These are phyloP conservation scores for Ormyrus thymus DNA, from an alignment of 2,888 invertebrate species.

Conservation along the genomic window DNA sequence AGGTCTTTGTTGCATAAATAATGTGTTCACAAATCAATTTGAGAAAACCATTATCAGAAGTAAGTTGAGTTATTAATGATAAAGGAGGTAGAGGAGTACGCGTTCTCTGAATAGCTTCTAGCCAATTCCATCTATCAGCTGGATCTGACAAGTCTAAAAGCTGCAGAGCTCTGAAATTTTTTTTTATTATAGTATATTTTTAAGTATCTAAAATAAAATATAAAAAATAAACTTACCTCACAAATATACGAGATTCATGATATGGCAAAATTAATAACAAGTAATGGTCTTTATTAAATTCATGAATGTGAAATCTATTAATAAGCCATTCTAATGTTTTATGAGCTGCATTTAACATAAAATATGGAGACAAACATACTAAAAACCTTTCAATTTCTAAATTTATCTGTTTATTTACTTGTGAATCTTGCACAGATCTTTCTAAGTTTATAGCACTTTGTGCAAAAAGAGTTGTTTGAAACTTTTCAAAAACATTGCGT, in stretches of 20 bases:
- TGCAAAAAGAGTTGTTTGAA: slow-evolving; percentile 86
- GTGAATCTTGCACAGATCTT: slow-evolving; percentile 84
- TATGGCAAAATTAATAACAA: slow-evolving; percentile 91
- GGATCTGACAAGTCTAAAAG: slow-evolving; percentile 81
- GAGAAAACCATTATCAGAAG: slow-evolving; percentile 80
- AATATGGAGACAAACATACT: slow-evolving; percentile 89
- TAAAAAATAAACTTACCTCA: slow-evolving; percentile 74
- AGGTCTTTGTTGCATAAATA: slow-evolving; percentile 78
- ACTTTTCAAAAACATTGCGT: slow-evolving; percentile 84
- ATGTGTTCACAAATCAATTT: slow-evolving; percentile 80
- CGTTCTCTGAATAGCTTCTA: slow-evolving; percentile 83
- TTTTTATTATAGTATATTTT: slow-evolving; percentile 10
- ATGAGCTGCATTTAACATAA: slow-evolving; percentile 88
- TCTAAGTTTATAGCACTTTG: slow-evolving; percentile 86
- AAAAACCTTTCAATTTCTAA: slow-evolving; percentile 87
- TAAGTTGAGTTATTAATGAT: slow-evolving; percentile 84
- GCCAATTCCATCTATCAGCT: slow-evolving; percentile 85
- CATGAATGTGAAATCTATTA: slow-evolving; percentile 90
- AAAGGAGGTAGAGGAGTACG: slow-evolving; percentile 85
- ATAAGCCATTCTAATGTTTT: slow-evolving; percentile 97
- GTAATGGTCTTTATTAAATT: slow-evolving; percentile 89
- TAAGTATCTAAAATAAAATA: background rate
- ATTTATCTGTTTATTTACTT: slow-evolving; percentile 86
- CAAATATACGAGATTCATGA: slow-evolving; percentile 94
- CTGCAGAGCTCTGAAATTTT: slow-evolving; percentile 80